A percentile compares a stretch with the other conserved stretches of the same genome.
Conservation (phyloP, 2,113 vertebrate species). For the Sturnira hondurensis region DNA sequence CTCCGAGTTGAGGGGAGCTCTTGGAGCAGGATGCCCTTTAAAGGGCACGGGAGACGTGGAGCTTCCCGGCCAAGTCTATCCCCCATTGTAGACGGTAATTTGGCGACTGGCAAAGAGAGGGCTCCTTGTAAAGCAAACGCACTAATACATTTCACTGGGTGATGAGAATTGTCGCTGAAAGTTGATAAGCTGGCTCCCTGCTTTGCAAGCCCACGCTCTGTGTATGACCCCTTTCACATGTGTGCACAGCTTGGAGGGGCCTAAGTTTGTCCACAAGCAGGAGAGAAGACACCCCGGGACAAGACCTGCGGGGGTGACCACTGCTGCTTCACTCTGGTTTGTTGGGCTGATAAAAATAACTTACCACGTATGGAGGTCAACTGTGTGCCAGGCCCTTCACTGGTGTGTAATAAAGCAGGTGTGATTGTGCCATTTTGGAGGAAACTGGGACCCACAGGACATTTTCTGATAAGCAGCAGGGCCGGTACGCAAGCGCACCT, state of each 20-base stretch:
- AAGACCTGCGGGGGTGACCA: rapidly evolving
- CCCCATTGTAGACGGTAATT: background rate
- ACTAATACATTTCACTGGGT: background rate
- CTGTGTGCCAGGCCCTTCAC: background rate
- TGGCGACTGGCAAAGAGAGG: background rate
- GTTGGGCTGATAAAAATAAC: background rate
- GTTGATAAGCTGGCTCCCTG: background rate
- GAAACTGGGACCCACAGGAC: background rate
- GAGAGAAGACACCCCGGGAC: background rate
- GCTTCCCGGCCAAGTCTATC: background rate
- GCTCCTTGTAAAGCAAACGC: background rate
- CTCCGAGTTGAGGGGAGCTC: background rate
- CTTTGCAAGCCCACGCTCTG: background rate
- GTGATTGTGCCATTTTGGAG: background rate
- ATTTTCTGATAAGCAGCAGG: background rate
- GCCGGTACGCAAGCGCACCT: background rate
- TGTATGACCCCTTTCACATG: rapidly evolving
- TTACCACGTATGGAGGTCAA: rapidly evolving
- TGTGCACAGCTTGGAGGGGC: background rate
- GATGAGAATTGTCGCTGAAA: background rate
- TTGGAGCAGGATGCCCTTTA: background rate
- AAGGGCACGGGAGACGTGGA: background rate
- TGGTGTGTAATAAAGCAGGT: background rate
- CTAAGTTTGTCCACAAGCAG: background rate
- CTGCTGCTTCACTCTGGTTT: rapidly evolving